A percentile compares a stretch with the other conserved stretches of the same genome.
Conservation (phyloP, 2,113 vertebrate species). For the Gavialis gangeticus region DNA sequence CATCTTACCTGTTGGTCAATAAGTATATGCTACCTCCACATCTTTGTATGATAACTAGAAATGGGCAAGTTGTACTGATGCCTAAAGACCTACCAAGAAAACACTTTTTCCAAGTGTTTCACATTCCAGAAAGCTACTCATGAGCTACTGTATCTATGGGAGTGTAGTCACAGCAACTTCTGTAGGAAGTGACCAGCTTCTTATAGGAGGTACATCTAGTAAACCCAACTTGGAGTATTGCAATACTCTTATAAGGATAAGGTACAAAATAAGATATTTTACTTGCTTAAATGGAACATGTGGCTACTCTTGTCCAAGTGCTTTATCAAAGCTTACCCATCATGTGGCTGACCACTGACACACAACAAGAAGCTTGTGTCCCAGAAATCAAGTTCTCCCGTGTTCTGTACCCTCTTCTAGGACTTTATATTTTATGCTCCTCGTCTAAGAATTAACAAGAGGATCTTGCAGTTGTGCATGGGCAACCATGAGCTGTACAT, state of each 20-base stretch:
- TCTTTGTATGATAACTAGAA: background rate
- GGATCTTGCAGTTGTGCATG: slow-evolving; percentile 97
- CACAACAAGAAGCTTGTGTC: background rate
- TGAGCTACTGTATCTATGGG: background rate
- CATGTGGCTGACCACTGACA: no score
- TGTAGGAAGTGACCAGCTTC: background rate
- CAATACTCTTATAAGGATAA: background rate
- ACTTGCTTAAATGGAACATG: background rate
- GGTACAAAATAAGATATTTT: background rate
- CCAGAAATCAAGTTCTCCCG: background rate
- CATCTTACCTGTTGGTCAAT: background rate
- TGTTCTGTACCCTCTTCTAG: slow-evolving; percentile 64
- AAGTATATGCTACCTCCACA: background rate
- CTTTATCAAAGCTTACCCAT: no score
- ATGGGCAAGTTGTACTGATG: background rate
- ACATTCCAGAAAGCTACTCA: background rate
- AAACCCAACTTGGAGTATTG: background rate
- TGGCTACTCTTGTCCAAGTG: no score
- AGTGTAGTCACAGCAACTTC: background rate
- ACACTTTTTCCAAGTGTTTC: background rate
- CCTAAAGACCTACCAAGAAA: background rate
- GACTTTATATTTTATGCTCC: slow-evolving; percentile 96
- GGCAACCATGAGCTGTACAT: slow-evolving; percentile 98
- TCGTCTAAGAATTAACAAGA: slow-evolving; percentile 95
- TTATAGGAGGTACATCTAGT: background rate